Base-by-base conservation (phyloP, 2,797 vertebrate species). In the Harpagifer antarcticus region DNA sequence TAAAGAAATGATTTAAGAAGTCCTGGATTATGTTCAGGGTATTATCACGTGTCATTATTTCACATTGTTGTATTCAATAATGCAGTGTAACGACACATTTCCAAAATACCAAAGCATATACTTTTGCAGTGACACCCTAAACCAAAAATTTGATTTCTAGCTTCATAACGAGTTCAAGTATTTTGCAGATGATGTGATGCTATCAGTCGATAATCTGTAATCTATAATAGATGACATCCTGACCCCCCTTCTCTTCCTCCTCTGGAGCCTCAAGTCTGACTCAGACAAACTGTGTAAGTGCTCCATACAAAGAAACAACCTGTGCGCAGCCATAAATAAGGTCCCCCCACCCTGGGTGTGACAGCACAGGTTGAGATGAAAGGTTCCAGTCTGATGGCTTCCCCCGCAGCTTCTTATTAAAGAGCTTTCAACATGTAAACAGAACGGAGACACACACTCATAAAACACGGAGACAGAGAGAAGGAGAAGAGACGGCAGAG, bases 361-460 rank as follows among this genome's bases (percentile, higher is more conserved):
- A 80, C 88, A 82, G 76, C 81, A 76, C 83, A 88, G 91, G 91
- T 88, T 86, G 72, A 95, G 93, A 95, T 94, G 94, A 93, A 95
- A 95, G 89, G 53, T 90, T 92, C 87, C 79, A 86, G 84, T 86
- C 85, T 85, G 85, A 82, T 52, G 71, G 84, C 71, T 71, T 91
- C 76, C 82, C 90, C 82, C 68, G 75, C 86, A 88, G 87, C 88
- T 76, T 91, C 89, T 94, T 93, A 93, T 91, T 95, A 94, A 90
- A 85, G 92, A 84, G 90, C 93, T 93, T 92, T 92, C 94, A 90
- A 92, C 89, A 88, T 85, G 74, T 92, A 94, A 95, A 94, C 92
- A 93, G 78, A 87, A 61, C 82, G 62, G 81, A 93, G 90, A 92
- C 90, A 90, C 87, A 85, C 91, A 88, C 92, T 92, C 92, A 90